phyloP scores from a whole-genome alignment of 2,797 vertebrate genomes.

The Poeciliopsis gracilis region DNA sequence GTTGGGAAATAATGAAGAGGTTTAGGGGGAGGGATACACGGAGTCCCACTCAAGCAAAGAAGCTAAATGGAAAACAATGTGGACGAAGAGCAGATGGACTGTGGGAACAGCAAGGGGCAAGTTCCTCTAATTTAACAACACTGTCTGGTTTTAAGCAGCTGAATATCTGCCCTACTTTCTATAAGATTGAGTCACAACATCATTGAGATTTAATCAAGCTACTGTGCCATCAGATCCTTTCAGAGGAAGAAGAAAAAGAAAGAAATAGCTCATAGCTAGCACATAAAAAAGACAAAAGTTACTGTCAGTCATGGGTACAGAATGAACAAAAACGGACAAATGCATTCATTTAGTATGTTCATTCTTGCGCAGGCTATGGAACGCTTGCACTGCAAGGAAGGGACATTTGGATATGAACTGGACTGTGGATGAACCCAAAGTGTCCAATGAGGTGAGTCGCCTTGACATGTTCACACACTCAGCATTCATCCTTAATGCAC shows the following conservation, averaged over 20 bases:
- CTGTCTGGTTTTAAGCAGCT: constrained; percentile 4
- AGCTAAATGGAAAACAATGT: constrained; percentile 23
- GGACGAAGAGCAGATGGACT: constrained; percentile 14
- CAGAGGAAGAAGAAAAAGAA: constrained; percentile 22
- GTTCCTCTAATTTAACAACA: constrained; percentile 25
- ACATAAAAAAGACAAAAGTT: constrained; percentile 19
- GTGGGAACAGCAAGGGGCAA: constrained; percentile 9
- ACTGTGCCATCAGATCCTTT: constrained; percentile 26
- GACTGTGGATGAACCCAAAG: constrained; percentile 72
- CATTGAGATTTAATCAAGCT: constrained; percentile 42
- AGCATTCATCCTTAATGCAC: constrained; percentile 11
- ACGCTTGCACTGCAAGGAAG: constrained; percentile 67
- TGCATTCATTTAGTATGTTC: constrained; percentile 51
- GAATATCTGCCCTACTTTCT: not conserved
- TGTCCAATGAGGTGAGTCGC: constrained; percentile 39
- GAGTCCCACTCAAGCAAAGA: constrained; percentile 40
- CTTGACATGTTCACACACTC: constrained; percentile 55
- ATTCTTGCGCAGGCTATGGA: constrained; percentile 70
- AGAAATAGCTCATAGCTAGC: constrained; percentile 34
- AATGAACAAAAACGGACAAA: constrained; percentile 31
- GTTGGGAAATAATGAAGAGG: constrained; percentile 35
- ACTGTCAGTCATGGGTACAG: constrained; percentile 37
- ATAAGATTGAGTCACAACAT: not conserved
- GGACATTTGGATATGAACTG: constrained; percentile 53
- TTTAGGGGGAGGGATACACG: constrained; percentile 29